phyloP scores from a whole-genome alignment of 1,140 invertebrate genomes.

The Drosophila sproati region DNA sequence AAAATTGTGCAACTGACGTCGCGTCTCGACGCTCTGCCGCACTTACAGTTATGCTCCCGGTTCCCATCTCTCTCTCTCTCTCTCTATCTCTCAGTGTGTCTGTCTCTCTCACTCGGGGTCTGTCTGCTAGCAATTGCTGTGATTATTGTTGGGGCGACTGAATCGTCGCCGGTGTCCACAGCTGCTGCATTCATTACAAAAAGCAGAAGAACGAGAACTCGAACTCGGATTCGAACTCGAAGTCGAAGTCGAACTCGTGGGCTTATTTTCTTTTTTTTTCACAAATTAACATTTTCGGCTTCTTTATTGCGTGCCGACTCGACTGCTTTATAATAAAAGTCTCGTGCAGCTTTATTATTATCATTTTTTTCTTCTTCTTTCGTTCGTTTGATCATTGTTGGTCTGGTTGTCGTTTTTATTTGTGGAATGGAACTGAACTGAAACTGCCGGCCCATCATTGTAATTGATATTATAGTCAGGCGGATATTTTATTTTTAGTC shows the following conservation, averaged over 20 bases:
- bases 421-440: slow-evolving; percentile 35
- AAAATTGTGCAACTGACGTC: slow-evolving; percentile 80
- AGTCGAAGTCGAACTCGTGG: slow-evolving; percentile 16
- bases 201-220: slow-evolving; percentile 18
- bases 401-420: slow-evolving; percentile 48
- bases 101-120: background rate
- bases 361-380: background rate
- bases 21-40: slow-evolving; percentile 45
- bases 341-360: slow-evolving; percentile 62
- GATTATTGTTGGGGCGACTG: slow-evolving; percentile 54
- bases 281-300: slow-evolving; percentile 70
- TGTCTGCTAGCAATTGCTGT: slow-evolving; percentile 64
- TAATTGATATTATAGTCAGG: slow-evolving; percentile 81
- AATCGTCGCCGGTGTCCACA: slow-evolving; percentile 39
- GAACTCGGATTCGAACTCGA: slow-evolving; percentile 38
- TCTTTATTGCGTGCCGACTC: slow-evolving; percentile 51
- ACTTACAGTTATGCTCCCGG: slow-evolving; percentile 36
- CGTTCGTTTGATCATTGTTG: slow-evolving; percentile 5
- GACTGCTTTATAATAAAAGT: slow-evolving; percentile 73
- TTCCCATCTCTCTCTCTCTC: slow-evolving; percentile 3
- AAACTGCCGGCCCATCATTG: slow-evolving; percentile 56
- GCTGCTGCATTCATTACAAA: slow-evolving; percentile 39
- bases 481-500: slow-evolving; percentile 73
- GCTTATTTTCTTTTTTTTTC: slow-evolving; percentile 3
- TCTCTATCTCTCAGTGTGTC: background rate